phyloP scores from a whole-genome alignment of 2,113 vertebrate genomes.

The Harpagus bidentatus region DNA sequence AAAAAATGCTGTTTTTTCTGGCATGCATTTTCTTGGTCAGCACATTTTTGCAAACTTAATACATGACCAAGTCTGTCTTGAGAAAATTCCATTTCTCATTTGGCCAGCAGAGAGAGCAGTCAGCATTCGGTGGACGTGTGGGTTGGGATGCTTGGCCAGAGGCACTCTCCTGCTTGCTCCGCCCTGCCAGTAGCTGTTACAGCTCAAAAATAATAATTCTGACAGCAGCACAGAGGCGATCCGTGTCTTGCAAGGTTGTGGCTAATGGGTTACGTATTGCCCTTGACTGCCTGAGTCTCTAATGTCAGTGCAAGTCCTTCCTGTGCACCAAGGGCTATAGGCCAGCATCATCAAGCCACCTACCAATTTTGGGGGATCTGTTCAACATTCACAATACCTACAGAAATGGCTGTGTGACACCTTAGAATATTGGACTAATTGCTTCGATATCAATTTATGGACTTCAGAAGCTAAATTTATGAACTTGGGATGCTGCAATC shows the following conservation, averaged over 20 bases:
- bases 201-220: background rate
- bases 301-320: background rate
- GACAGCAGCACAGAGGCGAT: background rate
- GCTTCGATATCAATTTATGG: background rate
- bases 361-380: background rate
- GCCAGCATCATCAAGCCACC: fast-evolving
- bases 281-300: background rate
- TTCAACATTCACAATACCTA: background rate
- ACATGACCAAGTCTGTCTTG: background rate
- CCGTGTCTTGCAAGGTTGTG: background rate
- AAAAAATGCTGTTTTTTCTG: background rate
- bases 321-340: fast-evolving
- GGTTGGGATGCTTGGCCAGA: background rate
- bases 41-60: background rate
- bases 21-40: background rate
- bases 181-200: background rate
- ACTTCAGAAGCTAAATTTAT: background rate
- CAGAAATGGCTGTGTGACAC: background rate
- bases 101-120: constrained; percentile 62
- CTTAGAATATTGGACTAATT: background rate
- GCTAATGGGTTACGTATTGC: background rate
- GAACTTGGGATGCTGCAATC: background rate
- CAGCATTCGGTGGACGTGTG: background rate
- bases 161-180: fast-evolving
- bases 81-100: background rate